phyloP scores from a whole-genome alignment of 2,113 vertebrate genomes.

The Chamaetylas fuelleborni region DNA sequence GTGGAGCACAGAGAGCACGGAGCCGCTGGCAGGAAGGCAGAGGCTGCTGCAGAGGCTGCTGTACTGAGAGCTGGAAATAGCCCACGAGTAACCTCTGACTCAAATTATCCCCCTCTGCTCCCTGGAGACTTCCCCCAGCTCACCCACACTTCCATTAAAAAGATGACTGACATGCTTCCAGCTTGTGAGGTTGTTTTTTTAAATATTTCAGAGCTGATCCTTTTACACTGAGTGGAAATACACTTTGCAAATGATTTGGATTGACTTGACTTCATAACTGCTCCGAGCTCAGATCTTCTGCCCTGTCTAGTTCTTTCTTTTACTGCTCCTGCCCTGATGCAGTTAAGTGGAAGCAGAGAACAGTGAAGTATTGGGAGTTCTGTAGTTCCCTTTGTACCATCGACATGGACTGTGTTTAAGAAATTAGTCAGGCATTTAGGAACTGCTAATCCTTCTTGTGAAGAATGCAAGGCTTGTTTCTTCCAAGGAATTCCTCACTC shows the following conservation, averaged over 20 bases:
- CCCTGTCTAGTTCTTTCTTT: not conserved
- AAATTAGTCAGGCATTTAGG: conserved; percentile 53
- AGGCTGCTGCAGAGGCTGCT: rapidly evolving
- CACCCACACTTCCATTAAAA: not conserved
- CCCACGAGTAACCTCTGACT: not conserved
- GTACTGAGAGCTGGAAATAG: not conserved
- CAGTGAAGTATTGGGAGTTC: not conserved
- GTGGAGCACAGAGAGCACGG: not conserved
- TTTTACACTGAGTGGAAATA: not conserved
- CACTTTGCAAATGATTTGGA: not conserved
- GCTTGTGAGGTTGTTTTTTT: not conserved
- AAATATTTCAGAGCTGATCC: not conserved
- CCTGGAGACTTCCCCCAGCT: not conserved
- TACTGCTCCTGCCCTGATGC: not conserved
- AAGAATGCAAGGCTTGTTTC: conserved; percentile 39
- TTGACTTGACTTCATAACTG: not conserved
- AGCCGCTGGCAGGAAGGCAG: not conserved
- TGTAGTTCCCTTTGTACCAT: not conserved
- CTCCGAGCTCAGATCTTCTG: not conserved
- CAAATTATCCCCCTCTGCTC: not conserved
- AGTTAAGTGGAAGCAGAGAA: not conserved
- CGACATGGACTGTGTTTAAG: not conserved
- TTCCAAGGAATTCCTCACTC: conserved; percentile 1
- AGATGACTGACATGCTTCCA: not conserved
- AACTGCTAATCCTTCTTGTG: conserved; percentile 30